These are phyloP conservation scores for Muscicapa striata DNA, from an alignment of 2,797 vertebrate genomes.

Conservation along the genomic window DNA sequence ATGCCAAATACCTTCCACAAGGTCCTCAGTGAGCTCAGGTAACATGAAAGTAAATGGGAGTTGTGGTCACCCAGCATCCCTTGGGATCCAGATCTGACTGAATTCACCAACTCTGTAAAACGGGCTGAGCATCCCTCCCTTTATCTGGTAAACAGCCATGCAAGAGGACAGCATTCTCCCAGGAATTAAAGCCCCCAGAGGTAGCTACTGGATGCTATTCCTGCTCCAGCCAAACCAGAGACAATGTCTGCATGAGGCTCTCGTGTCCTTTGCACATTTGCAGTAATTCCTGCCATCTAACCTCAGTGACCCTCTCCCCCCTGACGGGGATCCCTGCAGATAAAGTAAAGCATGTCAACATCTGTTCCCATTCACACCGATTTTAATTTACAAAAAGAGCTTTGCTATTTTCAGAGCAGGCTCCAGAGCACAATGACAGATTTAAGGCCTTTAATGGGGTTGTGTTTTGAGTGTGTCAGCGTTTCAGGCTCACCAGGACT, in stretches of 20 bases:
- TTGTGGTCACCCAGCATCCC: background rate
- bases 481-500: conserved; percentile 78
- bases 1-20: background rate
- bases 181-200: conserved; percentile 38
- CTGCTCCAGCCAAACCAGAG: conserved; percentile 19
- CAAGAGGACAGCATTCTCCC: background rate
- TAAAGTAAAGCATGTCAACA: conserved; percentile 80
- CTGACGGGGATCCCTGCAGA: conserved; percentile 74
- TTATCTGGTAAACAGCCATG: background rate
- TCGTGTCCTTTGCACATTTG: conserved; percentile 67
- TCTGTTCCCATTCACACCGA: conserved; percentile 81
- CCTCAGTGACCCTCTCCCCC: conserved; percentile 72
- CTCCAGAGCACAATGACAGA: conserved; percentile 87
- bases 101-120: background rate
- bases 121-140: background rate
- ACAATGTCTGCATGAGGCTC: conserved; percentile 32
- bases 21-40: background rate
- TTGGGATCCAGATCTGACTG: background rate
- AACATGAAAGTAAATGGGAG: background rate
- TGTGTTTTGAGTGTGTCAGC: conserved; percentile 85
- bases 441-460: conserved; percentile 90
- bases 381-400: conserved; percentile 84
- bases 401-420: conserved; percentile 83
- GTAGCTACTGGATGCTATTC: conserved; percentile 21
- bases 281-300: conserved; percentile 73